Evolutionary conservation across 2,888 invertebrate genomes (phyloP).

Genomic region (Cataglyphis rosenhaueri): DNA sequence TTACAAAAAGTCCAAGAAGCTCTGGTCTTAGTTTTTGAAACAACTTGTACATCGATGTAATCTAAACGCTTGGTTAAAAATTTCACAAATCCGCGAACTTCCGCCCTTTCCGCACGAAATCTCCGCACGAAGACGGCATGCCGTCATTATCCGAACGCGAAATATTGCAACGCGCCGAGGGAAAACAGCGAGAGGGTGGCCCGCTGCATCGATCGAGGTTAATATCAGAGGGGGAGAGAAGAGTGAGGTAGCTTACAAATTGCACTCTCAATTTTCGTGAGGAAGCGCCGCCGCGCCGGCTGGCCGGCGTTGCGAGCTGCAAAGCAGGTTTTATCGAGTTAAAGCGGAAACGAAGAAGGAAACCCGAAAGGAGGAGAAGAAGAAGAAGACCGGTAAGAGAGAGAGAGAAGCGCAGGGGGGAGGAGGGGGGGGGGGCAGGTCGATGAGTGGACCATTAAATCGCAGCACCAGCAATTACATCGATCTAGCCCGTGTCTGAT

Average conservation of each 20-base stretch:
- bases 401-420: neutral
- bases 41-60: conserved; percentile 19
- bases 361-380: neutral
- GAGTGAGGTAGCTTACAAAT: conserved; percentile 62
- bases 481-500: conserved; percentile 65
- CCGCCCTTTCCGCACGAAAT: conserved; percentile 49
- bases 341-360: conserved; percentile 28
- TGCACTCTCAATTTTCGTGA: conserved; percentile 69
- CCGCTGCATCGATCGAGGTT: conserved; percentile 50
- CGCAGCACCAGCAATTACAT: conserved; percentile 69
- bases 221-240: conserved; percentile 33
- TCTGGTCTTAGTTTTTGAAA: neutral
- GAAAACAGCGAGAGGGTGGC: conserved; percentile 34
- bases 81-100: conserved; percentile 49
- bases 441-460: conserved; percentile 74
- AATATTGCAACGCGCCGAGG: conserved; percentile 39
- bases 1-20: neutral
- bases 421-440: conserved; percentile 28
- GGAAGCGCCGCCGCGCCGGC: conserved; percentile 25
- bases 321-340: conserved; percentile 44
- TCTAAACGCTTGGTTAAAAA: conserved; percentile 45
- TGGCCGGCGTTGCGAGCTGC: conserved; percentile 51
- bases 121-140: conserved; percentile 40
- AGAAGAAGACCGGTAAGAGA: neutral
- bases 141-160: conserved; percentile 53